Evolutionary conservation across 2,113 vertebrate species (phyloP), one percentile per base, ranked within the genome.

Genomic region (Macrotus californicus): DNA sequence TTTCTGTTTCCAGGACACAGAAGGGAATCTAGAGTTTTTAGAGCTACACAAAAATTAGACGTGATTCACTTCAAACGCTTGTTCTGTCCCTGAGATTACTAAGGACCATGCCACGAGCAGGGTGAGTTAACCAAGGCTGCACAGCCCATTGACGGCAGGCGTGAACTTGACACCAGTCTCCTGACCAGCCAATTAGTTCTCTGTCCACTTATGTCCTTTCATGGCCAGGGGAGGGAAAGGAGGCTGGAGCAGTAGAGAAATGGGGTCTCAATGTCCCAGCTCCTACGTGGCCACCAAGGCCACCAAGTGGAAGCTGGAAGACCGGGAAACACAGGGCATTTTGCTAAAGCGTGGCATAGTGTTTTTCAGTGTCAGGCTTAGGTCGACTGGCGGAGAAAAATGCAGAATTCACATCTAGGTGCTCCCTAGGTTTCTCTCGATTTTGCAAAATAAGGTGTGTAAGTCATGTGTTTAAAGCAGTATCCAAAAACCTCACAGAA

Each of bases 391-490:
- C 67, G 95, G 91, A 97, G 97, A 98, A 96, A 98, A 98, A 97
- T 89, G 96, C 92, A 95, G 88, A 98, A 97, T 98, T 97, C 97
- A 86, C 97, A 21, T 3, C 85, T 96, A 96, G 95, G 84, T 95
- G 82, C 97, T 98, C 96, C 93, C 96, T 96, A 96, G 90, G 97
- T 97, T 97, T 91, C 93, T 97, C 96, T 97, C 95, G 95, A 96
- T 98, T 97, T 97, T 98, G 96, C 94, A 93, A 88, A 95, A 95
- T 81, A 92, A 83, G 96, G 97, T 89, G 82, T 93, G 79, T 98
- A 98, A 98, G 97, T 98, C 98, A 97, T 95, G 93, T 97, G 94
- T 97, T 97, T 98, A 98, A 97, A 97, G 95, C 81, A 88, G 97
- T 97, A 97, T 98, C 97, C 94, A 96, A 98, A 98, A 97, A 96